Evolutionary conservation across 1,140 invertebrate species (phyloP), one percentile per base, ranked within the genome.

Genomic region (Riptortus pedestris): DNA sequence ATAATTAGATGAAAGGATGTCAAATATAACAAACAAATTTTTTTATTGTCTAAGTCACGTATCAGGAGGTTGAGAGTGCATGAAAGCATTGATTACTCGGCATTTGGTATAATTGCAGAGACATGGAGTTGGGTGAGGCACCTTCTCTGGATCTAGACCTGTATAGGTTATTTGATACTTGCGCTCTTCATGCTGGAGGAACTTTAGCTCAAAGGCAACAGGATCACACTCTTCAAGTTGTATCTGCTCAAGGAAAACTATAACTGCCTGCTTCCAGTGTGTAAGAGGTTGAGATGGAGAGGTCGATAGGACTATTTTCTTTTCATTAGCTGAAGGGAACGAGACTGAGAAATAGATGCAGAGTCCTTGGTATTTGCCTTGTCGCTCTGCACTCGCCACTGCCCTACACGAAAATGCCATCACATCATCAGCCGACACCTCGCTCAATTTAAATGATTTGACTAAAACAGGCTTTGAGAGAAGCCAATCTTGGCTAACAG

Each of bases 181-280:
- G 38, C 83, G 72, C 11, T 63, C 60, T 70, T 79, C 71, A 20
- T 67, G 64, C 64, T 73, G 73, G 63, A 73, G 76, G 71, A 89
- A 79, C 26, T 73, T 71, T 38, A 90, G 72, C 70, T 85, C 77
- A 75, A 83, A 88, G 20, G 84, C 83, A 18, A 88, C 77, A 4
- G 86, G 83, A 67, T 88, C 84, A 2, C 71, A 73, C 62, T 71
- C 67, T 68, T 79, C 74, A 14, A 79, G 69, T 2, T 60, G 27
- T 0, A 70, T 62, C 62, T 72, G 66, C 31, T 66, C 62, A 11
- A 74, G 74, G 4, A 78, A 67, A 2, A 77, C 68, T 70, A 93
- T 85, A 5, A 94, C 83, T 1, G 93, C 96, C 78, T 98, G 96
- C 72, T 97, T 96, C 96, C 96, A 98, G 78, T 98, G 95, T 18